A percentile compares a stretch with the other conserved stretches of the same genome.
phyloP scores from a whole-genome alignment of 2,113 vertebrate genomes.

The Tychaedon coryphoeus region DNA sequence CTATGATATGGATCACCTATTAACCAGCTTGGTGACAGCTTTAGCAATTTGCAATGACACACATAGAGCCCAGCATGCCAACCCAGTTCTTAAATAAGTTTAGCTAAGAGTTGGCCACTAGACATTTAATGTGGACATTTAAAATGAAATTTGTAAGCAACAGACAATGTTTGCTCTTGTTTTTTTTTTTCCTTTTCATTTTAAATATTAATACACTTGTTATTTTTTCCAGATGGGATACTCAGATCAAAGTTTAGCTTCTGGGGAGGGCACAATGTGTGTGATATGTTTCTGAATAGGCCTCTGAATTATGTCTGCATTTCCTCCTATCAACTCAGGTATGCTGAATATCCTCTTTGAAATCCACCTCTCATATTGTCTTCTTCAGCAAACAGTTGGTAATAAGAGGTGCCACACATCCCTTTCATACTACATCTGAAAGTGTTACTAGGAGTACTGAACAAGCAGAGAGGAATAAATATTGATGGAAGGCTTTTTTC shows the following conservation, averaged over 20 bases:
- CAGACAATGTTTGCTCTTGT: too few relatives aligned
- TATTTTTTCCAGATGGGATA: not conserved
- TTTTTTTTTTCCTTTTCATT: not conserved
- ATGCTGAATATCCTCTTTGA: not conserved
- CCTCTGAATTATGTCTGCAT: not conserved
- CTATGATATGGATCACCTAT: not conserved
- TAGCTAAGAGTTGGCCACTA: not conserved
- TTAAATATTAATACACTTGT: not conserved
- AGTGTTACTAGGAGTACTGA: not conserved
- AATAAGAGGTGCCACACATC: not conserved
- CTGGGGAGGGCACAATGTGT: not conserved
- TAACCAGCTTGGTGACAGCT: not conserved
- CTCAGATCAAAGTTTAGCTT: not conserved
- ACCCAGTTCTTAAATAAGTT: not conserved
- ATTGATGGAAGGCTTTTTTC: not conserved
- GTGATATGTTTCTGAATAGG: not conserved
- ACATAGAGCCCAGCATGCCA: not conserved
- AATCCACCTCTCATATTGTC: not conserved
- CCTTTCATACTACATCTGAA: not conserved
- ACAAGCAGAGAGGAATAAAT: conserved; percentile 13
- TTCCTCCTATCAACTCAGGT: not conserved
- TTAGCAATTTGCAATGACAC: not conserved
- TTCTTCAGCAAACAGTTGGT: not conserved
- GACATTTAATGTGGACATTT: fast-evolving
- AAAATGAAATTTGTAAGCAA: not conserved